These are phyloP conservation scores for Myotis planiceps DNA, from an alignment of 2,797 vertebrate species.

Conservation along the genomic window DNA sequence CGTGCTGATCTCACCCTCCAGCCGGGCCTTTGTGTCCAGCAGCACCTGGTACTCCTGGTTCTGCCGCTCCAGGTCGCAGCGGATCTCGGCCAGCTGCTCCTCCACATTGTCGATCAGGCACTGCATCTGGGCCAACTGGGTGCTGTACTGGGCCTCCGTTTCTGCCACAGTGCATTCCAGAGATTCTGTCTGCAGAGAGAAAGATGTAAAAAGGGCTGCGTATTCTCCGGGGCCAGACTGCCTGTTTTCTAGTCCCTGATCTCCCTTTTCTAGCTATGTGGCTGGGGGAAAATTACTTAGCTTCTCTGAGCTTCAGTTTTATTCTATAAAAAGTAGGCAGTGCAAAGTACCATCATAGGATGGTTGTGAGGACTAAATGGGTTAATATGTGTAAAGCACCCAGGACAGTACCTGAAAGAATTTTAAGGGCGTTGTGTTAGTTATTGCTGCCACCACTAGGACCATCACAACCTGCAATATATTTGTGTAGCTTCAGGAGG, in stretches of 20 bases:
- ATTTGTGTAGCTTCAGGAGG: not conserved
- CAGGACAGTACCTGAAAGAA: not conserved
- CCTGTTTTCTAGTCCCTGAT: not conserved
- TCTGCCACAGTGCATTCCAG: conserved; percentile 89
- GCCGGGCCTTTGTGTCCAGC: conserved; percentile 90
- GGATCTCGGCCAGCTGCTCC: conserved; percentile 89
- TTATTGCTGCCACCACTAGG: not conserved
- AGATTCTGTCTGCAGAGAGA: conserved; percentile 76
- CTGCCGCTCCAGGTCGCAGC: conserved; percentile 88
- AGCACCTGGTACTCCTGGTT: conserved; percentile 89
- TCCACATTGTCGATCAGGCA: conserved; percentile 88
- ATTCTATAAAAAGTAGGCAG: not conserved
- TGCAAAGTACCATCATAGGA: not conserved
- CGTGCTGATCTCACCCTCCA: conserved; percentile 90
- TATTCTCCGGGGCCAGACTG: not conserved
- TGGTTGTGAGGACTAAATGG: not conserved
- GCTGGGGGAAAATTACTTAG: not conserved
- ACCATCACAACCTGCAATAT: too few relatives aligned
- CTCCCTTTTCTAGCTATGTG: not conserved
- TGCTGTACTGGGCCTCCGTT: conserved; percentile 88
- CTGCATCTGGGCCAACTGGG: conserved; percentile 90
- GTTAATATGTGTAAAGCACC: not conserved
- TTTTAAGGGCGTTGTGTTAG: not conserved
- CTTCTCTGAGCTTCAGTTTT: conserved; percentile 59
- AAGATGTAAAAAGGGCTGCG: not conserved